Evolutionary conservation across 2,113 vertebrate genomes (phyloP).

Genomic region (Orycteropus afer): DNA sequence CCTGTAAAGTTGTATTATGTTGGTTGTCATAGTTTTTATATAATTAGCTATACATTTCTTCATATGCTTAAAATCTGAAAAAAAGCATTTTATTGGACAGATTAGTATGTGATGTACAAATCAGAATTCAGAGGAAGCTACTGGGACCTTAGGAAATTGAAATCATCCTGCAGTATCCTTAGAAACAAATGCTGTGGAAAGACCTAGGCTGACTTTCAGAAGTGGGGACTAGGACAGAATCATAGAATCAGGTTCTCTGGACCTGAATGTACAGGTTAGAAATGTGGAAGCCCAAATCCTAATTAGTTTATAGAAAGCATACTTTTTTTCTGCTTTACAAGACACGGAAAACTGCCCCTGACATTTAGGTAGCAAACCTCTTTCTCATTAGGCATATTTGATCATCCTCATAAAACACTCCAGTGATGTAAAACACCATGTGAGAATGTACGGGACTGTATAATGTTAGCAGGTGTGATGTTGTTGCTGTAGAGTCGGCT

Average conservation of each 20-base stretch:
- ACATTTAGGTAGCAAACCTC: not conserved
- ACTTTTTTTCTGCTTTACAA: not conserved
- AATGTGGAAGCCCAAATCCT: not conserved
- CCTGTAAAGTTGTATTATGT: not conserved
- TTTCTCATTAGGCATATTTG: not conserved
- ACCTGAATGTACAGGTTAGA: not conserved
- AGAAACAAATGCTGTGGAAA: not conserved
- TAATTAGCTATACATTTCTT: not conserved
- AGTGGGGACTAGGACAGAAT: not conserved
- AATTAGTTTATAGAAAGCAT: not conserved
- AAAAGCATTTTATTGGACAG: too few relatives aligned
- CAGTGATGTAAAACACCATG: not conserved
- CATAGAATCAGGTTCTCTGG: not conserved
- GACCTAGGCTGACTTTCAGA: not conserved
- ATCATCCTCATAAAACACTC: not conserved
- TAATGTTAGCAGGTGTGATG: not conserved
- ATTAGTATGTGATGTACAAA: not conserved
- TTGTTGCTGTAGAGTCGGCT: not conserved
- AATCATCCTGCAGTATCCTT: not conserved
- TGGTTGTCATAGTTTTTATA: not conserved
- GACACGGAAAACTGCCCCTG: not conserved
- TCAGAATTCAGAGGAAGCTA: conserved; percentile 9
- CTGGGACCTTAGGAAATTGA: not conserved
- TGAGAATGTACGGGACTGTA: not conserved
- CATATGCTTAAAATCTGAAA: not conserved